Base-by-base conservation (phyloP, 2,113 vertebrate genomes). In the Cairina moschata region DNA sequence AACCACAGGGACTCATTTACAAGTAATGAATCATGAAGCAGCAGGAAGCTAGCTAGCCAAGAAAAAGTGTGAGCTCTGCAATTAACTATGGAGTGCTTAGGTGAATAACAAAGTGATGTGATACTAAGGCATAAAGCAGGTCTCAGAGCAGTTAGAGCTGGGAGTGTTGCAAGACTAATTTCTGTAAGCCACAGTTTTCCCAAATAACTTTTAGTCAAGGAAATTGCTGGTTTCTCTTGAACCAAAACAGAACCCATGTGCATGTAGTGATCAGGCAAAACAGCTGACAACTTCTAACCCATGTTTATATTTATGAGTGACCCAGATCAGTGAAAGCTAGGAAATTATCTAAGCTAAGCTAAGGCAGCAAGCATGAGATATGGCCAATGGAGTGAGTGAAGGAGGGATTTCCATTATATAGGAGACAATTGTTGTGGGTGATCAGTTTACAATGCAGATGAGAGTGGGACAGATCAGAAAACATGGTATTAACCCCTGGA, bases 61-160 rank as follows among this genome's bases (percentile, higher is more conserved):
- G 94, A 40, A 58, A 91, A 95, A 92, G 91, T 65, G 95, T 95
- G 96, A 95, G 92, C 92, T 91, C 94, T 93, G 95, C 92, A 93
- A 94, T 96, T 93, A 94, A 72, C 83, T 38, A 3, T 5, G 36
- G 72, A 90, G 83, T 52, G 69, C 79, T 83, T 48, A 96, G 88
- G 94, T 96, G 96, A 93, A 91, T 94, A 94, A 88, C 83, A 90
- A 96, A 92, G 91, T 59, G 22, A 22, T 36, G 46, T 17, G 21
- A 75, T 74, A 50, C 21, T 32, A 15, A 71, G 77, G 88, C 88
- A 93, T 67, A 88, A 88, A 71, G 72, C 84, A 78, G 52, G 22
- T 63, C 71, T 87, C 50, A 3, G 50, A 69, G 67, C 46, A 86
- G 59, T 13, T 23, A 31, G 90, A 59, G 88, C 73, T 83, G 42